Evolutionary conservation across 2,113 vertebrate species (phyloP), one percentile per base, ranked within the genome.

Genomic region (Calyptommatus sinebrachiatus): DNA sequence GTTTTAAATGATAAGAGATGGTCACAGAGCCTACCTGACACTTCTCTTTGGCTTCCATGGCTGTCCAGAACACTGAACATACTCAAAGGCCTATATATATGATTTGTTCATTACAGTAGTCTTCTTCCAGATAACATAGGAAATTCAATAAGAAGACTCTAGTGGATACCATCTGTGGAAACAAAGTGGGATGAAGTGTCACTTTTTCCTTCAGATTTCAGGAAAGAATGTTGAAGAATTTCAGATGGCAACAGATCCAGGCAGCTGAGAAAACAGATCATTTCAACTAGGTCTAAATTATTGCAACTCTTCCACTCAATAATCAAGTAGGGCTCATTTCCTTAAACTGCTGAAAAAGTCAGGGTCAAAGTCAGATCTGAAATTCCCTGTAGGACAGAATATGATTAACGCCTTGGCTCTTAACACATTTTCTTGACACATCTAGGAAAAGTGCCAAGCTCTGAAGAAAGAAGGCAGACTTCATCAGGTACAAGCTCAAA

Each of bases 1-100:
- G 53, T 24, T 41, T 41, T 68, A 5, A 1, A 41, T 35, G 8
- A 12, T 76, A 68, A 70, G 31, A 31, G 29, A 14, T 26, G 50
- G 74, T 9, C 77, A 61, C 1, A 5, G 79, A 77, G 85, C 92
- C 88, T 94, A 99, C 97, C 96, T 94, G 94, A 91, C 93, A 94
- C 93, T 97, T 97, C 94, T 96, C 95, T 90, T 95, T 95, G 86
- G 90, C 93, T 91, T 97, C 97, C 97, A 98, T 98, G 92, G 88
- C 93, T 88, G 83, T 88, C 80, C 45, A 12, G 87, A 74, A 88
- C 92, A 82, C 88, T 90, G 89, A 93, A 91, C 97, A 98, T 99
- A 92, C 96, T 97, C 96, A 84, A 94, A 73, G 82, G 83, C 83
- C 84, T 22, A 57, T 45, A 72, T 82, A 68, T 83, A 90, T 85